These are phyloP conservation scores for Vicugna pacos DNA, from an alignment of 2,113 vertebrate genomes.

Conservation along the genomic window DNA sequence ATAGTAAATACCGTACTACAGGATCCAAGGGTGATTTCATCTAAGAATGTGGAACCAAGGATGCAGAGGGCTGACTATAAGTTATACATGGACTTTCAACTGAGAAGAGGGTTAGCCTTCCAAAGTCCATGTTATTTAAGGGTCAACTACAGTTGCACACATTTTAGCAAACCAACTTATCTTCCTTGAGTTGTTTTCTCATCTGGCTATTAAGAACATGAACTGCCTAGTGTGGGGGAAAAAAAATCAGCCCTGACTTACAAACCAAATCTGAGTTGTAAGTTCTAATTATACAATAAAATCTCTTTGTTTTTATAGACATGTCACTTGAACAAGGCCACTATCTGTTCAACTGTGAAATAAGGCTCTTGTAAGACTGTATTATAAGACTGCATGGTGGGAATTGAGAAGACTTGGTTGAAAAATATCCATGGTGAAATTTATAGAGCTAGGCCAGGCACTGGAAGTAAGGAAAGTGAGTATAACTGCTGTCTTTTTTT, in stretches of 20 bases:
- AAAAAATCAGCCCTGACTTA: not conserved
- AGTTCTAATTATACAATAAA: not conserved
- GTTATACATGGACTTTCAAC: not conserved
- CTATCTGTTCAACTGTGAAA: not conserved
- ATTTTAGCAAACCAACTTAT: conserved; percentile 12
- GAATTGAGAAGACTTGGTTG: not conserved
- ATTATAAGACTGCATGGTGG: not conserved
- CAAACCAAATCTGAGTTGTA: not conserved
- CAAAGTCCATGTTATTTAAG: not conserved
- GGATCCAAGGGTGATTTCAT: not conserved
- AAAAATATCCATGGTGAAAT: not conserved
- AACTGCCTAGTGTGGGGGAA: not conserved
- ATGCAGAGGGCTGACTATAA: not conserved
- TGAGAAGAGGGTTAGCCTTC: not conserved
- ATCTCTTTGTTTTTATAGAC: not conserved
- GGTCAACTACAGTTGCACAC: not conserved
- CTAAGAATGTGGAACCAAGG: not conserved
- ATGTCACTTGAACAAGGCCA: not conserved
- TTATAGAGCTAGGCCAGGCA: not conserved
- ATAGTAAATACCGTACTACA: not conserved
- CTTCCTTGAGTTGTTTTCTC: not conserved
- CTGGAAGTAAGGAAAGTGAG: not conserved
- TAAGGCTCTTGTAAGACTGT: not conserved
- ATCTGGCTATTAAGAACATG: not conserved
- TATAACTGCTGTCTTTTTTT: not conserved